Evolutionary conservation across 2,888 invertebrate genomes (phyloP).

Genomic region (Drosophila fungiperda): DNA sequence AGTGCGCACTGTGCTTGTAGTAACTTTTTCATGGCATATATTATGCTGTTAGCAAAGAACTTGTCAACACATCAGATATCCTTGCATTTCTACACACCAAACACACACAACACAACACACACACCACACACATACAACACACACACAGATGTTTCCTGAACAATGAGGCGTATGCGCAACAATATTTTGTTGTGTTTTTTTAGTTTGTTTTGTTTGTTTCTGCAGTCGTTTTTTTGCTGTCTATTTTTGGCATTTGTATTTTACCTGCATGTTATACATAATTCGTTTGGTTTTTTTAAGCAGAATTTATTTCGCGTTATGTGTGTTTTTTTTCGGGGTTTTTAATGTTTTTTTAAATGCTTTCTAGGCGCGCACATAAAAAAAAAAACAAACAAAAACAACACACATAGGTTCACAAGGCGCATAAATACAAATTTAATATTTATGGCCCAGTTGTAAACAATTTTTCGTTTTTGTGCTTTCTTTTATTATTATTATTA

Average conservation of each 20-base stretch:
- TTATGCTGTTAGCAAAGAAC: slow-evolving; percentile 19
- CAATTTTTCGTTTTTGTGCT: slow-evolving; percentile 24
- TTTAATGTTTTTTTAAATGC: slow-evolving; percentile 57
- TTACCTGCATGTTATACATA: slow-evolving; percentile 11
- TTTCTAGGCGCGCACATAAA: slow-evolving; percentile 39
- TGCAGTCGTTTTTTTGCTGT: slow-evolving; percentile 9
- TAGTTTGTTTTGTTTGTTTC: slow-evolving; percentile 10
- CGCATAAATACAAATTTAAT: slow-evolving; percentile 38
- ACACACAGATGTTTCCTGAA: slow-evolving; percentile 20
- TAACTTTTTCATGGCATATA: slow-evolving; percentile 1
- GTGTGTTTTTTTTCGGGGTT: neutral
- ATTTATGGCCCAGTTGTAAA: slow-evolving; percentile 48
- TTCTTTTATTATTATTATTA: slow-evolving; percentile 15
- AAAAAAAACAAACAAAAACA: slow-evolving; percentile 32
- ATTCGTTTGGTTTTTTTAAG: slow-evolving; percentile 23
- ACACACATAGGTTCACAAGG: neutral
- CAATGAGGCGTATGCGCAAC: slow-evolving; percentile 60
- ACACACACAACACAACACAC: slow-evolving; percentile 4
- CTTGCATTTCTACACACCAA: slow-evolving; percentile 7
- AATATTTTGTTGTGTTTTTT: slow-evolving; percentile 4
- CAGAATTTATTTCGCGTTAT: slow-evolving; percentile 7
- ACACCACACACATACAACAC: slow-evolving; percentile 1
- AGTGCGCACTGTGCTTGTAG: slow-evolving; percentile 17
- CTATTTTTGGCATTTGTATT: slow-evolving; percentile 33
- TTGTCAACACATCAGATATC: slow-evolving; percentile 21